Base-by-base conservation (phyloP, 2,113 vertebrate species). In the Centrocercus urophasianus region DNA sequence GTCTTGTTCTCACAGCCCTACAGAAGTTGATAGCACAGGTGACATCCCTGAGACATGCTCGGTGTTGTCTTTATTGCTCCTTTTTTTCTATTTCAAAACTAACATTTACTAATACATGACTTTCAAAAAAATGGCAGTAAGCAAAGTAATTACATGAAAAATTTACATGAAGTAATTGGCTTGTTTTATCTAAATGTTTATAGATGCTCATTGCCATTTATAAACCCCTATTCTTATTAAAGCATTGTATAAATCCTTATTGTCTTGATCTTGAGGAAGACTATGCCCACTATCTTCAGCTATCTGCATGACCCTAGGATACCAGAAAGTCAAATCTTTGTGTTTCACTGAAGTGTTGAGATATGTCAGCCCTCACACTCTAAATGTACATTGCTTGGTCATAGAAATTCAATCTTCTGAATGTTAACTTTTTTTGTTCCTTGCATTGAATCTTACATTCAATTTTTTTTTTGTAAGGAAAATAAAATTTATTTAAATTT, bases 1-100 rank as follows among this genome's bases (percentile, higher is more conserved):
- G 94, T 97, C 99, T 96, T 97, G 98, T 92, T 97, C 98, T 91
- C 97, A 97, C 63, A 94, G 96, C 83, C 97, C 97, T 69, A 94
- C 97, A 96, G 98, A 98, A 95, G 92, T 97, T 97, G 98, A 98
- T 95, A 95, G 97, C 90, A 96, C 98, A 99, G 99, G 99, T 99
- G 99, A 99, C 93, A 97, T 79, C 95, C 95, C 97, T 93, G 94
- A 96, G 88, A 90, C 70, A 47, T 32, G n/a, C 92, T 86, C 86
- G 79, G 70, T 83, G 95, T 94, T 84, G 52, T 80, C 63, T 60
- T 86, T 95, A 54, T 16, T 48, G 24, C 91, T 90, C 76, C 47
- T 28, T 95, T 91, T 76, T 90, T 54, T 93, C 73, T 45, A 38
- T 77, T 93, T 93, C 47, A 28, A 91, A 92, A 94, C 94, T 98